Evolutionary conservation across 1,140 invertebrate species (phyloP).

Genomic region (Amphibalanus amphitrite): DNA sequence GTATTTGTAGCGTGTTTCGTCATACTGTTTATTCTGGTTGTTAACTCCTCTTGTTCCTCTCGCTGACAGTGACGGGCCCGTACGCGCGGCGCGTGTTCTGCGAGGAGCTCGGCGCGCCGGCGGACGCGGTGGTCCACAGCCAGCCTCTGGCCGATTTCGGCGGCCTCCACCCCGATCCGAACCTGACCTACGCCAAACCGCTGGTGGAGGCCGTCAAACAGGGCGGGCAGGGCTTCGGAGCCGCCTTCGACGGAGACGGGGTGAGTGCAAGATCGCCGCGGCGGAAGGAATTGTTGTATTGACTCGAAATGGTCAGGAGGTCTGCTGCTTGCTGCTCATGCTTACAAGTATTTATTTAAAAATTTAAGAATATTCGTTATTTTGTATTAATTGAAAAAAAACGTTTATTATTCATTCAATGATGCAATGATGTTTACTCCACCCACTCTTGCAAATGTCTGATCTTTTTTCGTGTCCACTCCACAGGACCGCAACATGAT

Average conservation of each 20-base stretch:
- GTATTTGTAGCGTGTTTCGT: too few relatives aligned
- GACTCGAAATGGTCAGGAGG: too few relatives aligned
- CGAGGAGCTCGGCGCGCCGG: slow-evolving; percentile 58
- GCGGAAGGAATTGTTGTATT: too few relatives aligned
- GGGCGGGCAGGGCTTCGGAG: slow-evolving; percentile 80
- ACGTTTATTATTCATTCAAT: too few relatives aligned
- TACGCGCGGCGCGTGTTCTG: slow-evolving; percentile 82
- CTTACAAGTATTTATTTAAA: too few relatives aligned
- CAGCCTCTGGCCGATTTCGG: slow-evolving; percentile 85
- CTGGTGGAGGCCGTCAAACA: slow-evolving; percentile 59
- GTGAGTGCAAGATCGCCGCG: slow-evolving; percentile 35
- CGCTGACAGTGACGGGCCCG: slow-evolving; percentile 69
- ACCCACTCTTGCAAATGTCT: too few relatives aligned
- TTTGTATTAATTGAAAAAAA: background rate
- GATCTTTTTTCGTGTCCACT: too few relatives aligned
- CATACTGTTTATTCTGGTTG: too few relatives aligned
- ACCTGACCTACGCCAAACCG: slow-evolving; percentile 85
- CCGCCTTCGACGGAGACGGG: slow-evolving; percentile 97
- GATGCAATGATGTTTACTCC: too few relatives aligned
- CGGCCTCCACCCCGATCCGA: slow-evolving; percentile 94
- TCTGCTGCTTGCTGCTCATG: too few relatives aligned
- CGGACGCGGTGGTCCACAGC: slow-evolving; percentile 45
- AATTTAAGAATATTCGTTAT: background rate
- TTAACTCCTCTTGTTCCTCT: too few relatives aligned
- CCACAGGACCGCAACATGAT: slow-evolving; percentile 86